A percentile compares a stretch with the other conserved stretches of the same genome.
Conservation (phyloP, 2,888 invertebrate genomes). For the Drosophila lutescens region DNA sequence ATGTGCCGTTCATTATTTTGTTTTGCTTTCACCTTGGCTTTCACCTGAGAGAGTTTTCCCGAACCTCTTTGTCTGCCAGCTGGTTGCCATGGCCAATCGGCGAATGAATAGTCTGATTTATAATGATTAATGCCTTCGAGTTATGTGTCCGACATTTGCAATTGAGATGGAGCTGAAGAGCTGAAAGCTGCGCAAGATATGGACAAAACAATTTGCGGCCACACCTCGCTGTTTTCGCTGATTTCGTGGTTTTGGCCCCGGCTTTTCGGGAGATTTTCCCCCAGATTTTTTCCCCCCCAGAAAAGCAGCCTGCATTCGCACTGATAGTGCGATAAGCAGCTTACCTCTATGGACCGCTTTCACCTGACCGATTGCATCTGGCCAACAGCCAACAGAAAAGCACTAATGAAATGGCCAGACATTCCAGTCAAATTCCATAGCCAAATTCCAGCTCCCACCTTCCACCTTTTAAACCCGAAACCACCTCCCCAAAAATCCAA, state of each 20-base stretch:
- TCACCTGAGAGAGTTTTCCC: conserved; percentile 4
- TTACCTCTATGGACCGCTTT: conserved; percentile 29
- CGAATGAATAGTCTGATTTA: conserved; percentile 73
- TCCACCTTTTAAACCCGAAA: not conserved
- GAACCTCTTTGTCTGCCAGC: conserved; percentile 11
- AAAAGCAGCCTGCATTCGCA: conserved; percentile 34
- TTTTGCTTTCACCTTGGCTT: conserved; percentile 23
- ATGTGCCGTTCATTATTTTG: conserved; percentile 49
- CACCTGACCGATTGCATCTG: conserved; percentile 45
- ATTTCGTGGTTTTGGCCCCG: conserved; percentile 20
- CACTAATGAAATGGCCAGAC: conserved; percentile 45
- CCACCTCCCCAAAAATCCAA: not conserved
- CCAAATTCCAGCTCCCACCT: not conserved
- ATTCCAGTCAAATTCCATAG: conserved; percentile 16
- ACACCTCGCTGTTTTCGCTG: conserved; percentile 20
- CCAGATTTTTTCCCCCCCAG: not conserved
- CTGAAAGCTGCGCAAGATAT: not conserved
- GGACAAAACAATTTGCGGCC: conserved; percentile 12
- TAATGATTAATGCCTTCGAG: conserved; percentile 73
- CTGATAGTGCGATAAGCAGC: conserved; percentile 49
- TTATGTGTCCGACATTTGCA: conserved; percentile 56
- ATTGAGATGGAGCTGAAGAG: conserved; percentile 26
- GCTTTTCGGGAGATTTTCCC: conserved; percentile 3
- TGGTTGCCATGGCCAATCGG: conserved; percentile 43
- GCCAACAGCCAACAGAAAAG: not conserved